Evolutionary conservation across 37 sponge, comb jelly and placozoan genomes (phyloP), one percentile per base, ranked within the genome.

Genomic region (Hormiphora californensis): DNA sequence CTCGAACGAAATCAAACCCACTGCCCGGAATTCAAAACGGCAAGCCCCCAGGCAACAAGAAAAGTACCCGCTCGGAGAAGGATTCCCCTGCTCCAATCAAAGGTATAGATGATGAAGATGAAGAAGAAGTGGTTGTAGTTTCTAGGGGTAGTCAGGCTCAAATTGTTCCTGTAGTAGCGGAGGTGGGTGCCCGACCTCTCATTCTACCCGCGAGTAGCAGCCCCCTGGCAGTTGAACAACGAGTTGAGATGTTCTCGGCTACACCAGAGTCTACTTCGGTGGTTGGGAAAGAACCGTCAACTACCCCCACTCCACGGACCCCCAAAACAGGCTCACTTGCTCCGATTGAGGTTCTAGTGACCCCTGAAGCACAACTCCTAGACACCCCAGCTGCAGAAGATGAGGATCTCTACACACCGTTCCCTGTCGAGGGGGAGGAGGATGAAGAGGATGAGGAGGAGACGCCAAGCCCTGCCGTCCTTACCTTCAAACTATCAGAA

Each of bases 81-180:
- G 81, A 73, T 33, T 73, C 81, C 25, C 81, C 81, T 8, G 81
- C 81, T 17, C 81, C 81, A 1, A 73, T 73, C 23, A 73, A 73
- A 73, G 81, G 81, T 73, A 73, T 43, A 43, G 81, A 73, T 11
- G 22, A 23, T 12, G 59, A 57, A 12, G 25, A 23, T 4, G 59
- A 57, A 3, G 81, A 73, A 4, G 22, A 43, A 1, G 9, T 73
- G 36, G 81, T 73, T 1, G 43, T 73, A 15, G 81, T 73, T 22
- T 73, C 81, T 28, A 43, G 81, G 46, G 81, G 81, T 0, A 73
- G 81, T 41, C 81, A 73, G 35, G 81, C 35, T 3, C 46, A 73
- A 43, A 21, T 73, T 9, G 36, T 73, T 25, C n/a, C n/a, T n/a
- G n/a, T n/a, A n/a, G n/a, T n/a, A n/a, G n/a, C n/a, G n/a, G n/a